Conservation (phyloP, 2,888 invertebrate genomes). For the Bimastos eiseni region DNA sequence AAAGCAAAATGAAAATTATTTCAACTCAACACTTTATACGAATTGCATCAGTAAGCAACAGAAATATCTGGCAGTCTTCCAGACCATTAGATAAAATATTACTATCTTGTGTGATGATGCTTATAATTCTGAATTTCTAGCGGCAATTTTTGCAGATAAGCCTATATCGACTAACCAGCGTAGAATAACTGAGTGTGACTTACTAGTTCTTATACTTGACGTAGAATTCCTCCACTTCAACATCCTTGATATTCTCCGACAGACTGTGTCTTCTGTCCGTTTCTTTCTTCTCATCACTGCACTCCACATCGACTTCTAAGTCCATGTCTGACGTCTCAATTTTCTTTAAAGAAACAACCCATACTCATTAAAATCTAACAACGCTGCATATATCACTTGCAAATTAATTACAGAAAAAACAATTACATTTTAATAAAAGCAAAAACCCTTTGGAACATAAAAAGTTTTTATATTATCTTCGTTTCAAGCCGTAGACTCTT, state of each 20-base stretch:
- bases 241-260: conserved; percentile 13
- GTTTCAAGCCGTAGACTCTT: too few species aligned
- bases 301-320: conserved; percentile 19
- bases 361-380: neutral
- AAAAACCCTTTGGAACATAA: neutral
- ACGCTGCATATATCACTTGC: neutral
- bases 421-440: neutral
- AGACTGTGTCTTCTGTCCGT: neutral
- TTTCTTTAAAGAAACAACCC: neutral
- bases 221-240: conserved; percentile 61
- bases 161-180: neutral
- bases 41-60: neutral
- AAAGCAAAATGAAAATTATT: neutral
- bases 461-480: too few species aligned
- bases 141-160: neutral
- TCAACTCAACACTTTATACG: neutral
- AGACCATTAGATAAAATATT: neutral
- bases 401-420: neutral
- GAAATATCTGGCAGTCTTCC: neutral
- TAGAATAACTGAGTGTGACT: conserved; percentile 46
- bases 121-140: neutral
- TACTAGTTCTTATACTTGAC: conserved; percentile 66
- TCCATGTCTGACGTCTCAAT: conserved; percentile 13
- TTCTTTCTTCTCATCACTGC: conserved; percentile 16
- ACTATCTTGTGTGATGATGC: too few species aligned